Conservation (phyloP, 2,888 invertebrate genomes). For the Megamerina dolium region DNA sequence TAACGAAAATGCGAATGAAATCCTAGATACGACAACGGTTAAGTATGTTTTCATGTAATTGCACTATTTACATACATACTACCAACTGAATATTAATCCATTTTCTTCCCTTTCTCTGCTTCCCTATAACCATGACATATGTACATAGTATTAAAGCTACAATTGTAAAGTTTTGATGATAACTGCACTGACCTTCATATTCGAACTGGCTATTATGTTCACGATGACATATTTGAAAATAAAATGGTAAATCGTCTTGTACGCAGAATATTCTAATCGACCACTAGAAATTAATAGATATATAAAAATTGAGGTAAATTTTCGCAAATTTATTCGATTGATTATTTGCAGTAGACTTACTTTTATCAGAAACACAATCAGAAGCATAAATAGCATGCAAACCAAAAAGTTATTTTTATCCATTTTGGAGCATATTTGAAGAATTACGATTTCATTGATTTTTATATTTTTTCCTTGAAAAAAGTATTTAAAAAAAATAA, state of each 20-base stretch:
- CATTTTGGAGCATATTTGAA: too few species aligned
- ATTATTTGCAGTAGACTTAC: slow-evolving; percentile 6
- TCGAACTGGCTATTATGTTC: background rate
- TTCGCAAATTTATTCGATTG: slow-evolving; percentile 1
- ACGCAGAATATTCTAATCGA: background rate
- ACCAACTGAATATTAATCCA: too few species aligned
- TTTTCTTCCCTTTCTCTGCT: too few species aligned
- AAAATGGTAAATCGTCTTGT: background rate
- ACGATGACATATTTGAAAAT: background rate
- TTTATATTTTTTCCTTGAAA: too few species aligned
- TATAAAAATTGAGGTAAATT: background rate
- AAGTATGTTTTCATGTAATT: too few species aligned
- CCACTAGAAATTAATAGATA: background rate
- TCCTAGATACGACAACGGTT: too few species aligned
- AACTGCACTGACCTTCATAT: background rate
- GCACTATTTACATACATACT: too few species aligned
- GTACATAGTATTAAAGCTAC: too few species aligned
- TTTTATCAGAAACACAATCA: slow-evolving; percentile 1
- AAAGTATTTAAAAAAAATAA: too few species aligned
- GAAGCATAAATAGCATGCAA: background rate
- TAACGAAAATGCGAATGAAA: too few species aligned
- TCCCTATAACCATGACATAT: too few species aligned
- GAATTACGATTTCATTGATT: background rate
- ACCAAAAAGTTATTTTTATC: background rate
- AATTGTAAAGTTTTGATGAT: too few species aligned